Evolutionary conservation across 1,140 invertebrate species (phyloP), one percentile per base, ranked within the genome.

Genomic region (Drosophila fuyamai): DNA sequence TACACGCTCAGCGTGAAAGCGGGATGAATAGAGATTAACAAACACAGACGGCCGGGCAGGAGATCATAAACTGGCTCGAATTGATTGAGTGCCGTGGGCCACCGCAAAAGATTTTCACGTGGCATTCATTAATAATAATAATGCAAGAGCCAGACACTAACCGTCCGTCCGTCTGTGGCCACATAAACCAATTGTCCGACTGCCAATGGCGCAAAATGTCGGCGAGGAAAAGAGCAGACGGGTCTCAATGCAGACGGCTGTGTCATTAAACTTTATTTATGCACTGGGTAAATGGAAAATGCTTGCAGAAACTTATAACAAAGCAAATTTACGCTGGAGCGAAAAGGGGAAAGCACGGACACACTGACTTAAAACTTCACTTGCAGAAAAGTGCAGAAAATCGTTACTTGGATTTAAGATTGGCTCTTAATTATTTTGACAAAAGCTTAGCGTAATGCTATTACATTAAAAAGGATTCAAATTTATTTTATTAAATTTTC

Each of bases 211-310:
- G 62, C 50, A 75, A 56, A 61, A 74, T 74, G 70, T 74, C 72
- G 65, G 51, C 44, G 40, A 29, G 29, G 18, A 27, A 35, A 44
- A n/a, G 38, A 50, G 38, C 35, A 27, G 47, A 16, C 9, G 61
- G 23, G 38, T 14, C n/a, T 35, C 75, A 50, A 46, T 60, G 60
- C 73, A 78, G 82, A 78, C 58, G 68, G 83, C 79, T 70, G 72
- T 80, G 83, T 84, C 83, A 89, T 88, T 88, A 89, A 82, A 83
- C 81, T 88, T 89, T 88, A 89, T 88, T 88, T 89, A 86, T 89
- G 86, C 81, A 82, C 61, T 81, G 76, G 63, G 60, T 80, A 88
- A 88, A 89, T 86, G 84, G 73, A 89, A 88, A 84, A 85, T 85
- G 78, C 74, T 75, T 65, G 77, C 76, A 71, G 51, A 86, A 84